Conservation (phyloP, 2,113 vertebrate species). For the Chlamydotis undulata region DNA sequence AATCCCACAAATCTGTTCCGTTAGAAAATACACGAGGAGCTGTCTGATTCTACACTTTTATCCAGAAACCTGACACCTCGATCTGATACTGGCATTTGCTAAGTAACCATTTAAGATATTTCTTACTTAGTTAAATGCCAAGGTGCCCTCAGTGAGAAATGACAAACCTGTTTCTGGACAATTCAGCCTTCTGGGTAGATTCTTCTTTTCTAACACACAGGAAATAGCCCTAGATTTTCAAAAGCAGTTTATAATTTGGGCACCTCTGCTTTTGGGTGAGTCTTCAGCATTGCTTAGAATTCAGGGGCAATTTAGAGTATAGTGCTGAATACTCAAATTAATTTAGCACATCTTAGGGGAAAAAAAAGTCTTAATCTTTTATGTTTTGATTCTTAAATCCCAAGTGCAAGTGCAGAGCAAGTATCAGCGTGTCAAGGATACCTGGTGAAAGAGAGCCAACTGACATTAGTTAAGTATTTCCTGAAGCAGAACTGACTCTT, state of each 20-base stretch:
- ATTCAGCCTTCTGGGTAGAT: neutral
- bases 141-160: neutral
- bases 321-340: neutral
- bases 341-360: neutral
- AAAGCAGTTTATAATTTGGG: neutral
- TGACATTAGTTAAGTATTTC: neutral
- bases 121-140: neutral
- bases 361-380: neutral
- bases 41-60: neutral
- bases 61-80: neutral
- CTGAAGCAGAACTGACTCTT: neutral
- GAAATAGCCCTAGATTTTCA: neutral
- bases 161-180: neutral
- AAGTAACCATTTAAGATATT: neutral
- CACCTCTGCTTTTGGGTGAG: neutral
- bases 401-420: neutral
- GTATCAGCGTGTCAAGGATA: neutral
- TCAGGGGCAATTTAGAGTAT: neutral
- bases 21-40: neutral
- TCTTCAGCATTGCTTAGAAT: neutral
- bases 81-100: neutral
- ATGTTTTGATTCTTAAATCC: neutral
- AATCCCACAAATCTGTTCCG: neutral
- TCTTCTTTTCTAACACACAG: neutral
- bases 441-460: neutral